A percentile compares a stretch with the other conserved stretches of the same genome.
These are phyloP conservation scores for Mystacides longicornis DNA, from an alignment of 2,888 invertebrate genomes.

Conservation along the genomic window DNA sequence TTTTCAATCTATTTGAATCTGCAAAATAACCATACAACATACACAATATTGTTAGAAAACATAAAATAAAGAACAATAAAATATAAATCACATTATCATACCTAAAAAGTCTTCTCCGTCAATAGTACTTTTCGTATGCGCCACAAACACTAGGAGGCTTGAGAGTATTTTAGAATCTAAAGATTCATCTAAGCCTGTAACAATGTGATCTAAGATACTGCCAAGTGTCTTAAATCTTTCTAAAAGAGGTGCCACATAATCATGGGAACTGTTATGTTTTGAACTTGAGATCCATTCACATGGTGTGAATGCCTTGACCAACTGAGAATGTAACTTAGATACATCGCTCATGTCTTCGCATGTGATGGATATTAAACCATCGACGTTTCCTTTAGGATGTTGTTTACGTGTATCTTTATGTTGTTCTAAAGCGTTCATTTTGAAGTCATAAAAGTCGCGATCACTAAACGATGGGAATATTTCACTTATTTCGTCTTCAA, in stretches of 20 bases:
- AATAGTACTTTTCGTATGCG: constrained; percentile 45
- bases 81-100: constrained; percentile 5
- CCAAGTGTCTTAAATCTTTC: constrained; percentile 55
- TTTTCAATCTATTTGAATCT: constrained; percentile 10
- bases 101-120: constrained; percentile 32
- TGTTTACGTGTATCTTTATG: constrained; percentile 24
- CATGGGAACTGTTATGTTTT: constrained; percentile 31
- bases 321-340: constrained; percentile 52
- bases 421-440: constrained; percentile 43
- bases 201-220: constrained; percentile 44
- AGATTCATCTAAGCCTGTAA: constrained; percentile 46
- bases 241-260: constrained; percentile 48
- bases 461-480: constrained; percentile 64
- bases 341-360: constrained; percentile 53
- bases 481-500: constrained; percentile 55
- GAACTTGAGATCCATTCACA: constrained; percentile 54
- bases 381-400: constrained; percentile 32
- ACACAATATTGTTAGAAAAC: neutral
- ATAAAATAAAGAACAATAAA: neutral
- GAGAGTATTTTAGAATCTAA: constrained; percentile 49
- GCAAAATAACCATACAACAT: neutral
- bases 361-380: constrained; percentile 34
- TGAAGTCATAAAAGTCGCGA: constrained; percentile 64
- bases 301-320: constrained; percentile 50
- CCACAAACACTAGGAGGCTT: constrained; percentile 51